Conservation (phyloP, 2,113 vertebrate species). For the Gavia stellata region DNA sequence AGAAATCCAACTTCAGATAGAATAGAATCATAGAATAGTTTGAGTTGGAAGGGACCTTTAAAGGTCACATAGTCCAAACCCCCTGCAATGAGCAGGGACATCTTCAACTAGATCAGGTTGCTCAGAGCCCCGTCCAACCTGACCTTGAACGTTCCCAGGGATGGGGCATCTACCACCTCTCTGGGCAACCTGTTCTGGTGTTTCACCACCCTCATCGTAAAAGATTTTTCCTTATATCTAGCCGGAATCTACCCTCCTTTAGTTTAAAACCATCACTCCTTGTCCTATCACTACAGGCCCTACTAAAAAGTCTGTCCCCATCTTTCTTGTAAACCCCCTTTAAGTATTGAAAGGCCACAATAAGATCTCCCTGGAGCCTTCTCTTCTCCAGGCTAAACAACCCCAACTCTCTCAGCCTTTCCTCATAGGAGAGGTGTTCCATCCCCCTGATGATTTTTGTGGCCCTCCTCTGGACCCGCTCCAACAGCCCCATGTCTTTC, state of each 20-base stretch:
- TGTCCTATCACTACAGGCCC: not conserved
- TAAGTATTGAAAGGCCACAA: not conserved
- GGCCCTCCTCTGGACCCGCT: not conserved
- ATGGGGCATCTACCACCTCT: not conserved
- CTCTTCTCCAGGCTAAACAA: not conserved
- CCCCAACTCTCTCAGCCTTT: not conserved
- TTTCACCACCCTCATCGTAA: not conserved
- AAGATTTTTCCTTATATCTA: not conserved
- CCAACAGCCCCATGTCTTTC: not conserved
- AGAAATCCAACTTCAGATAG: not conserved
- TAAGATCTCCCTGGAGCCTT: fast-evolving
- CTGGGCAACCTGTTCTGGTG: not conserved
- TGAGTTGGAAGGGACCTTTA: not conserved
- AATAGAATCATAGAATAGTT: not conserved
- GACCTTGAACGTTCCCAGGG: not conserved
- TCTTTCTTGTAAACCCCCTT: not conserved
- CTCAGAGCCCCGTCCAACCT: not conserved
- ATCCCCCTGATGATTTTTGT: not conserved
- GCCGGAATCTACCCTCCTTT: not conserved
- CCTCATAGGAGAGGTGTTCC: not conserved
- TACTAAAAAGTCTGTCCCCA: not conserved
- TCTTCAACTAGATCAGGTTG: not conserved
- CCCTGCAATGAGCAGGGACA: not conserved
- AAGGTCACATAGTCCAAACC: not conserved
- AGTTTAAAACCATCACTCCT: not conserved